Evolutionary conservation across 2,888 invertebrate genomes (phyloP).

Genomic region (Meteorus colon): DNA sequence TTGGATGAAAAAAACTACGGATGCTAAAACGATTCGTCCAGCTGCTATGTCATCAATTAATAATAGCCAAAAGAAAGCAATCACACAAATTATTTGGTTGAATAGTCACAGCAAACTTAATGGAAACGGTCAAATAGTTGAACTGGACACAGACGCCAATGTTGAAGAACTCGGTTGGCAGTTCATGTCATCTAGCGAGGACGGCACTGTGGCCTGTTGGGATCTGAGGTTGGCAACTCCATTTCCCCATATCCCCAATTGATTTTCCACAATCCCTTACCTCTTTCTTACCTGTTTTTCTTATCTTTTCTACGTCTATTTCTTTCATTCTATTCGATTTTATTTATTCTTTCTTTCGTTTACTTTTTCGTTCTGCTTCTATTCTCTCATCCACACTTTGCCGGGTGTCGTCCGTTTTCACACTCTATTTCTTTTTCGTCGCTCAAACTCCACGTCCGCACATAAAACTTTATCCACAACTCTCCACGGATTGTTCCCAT

Average conservation of each 20-base stretch:
- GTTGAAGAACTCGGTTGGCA: slow-evolving; percentile 75
- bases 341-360: slow-evolving; percentile 10
- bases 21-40: slow-evolving; percentile 76
- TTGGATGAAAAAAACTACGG: slow-evolving; percentile 81
- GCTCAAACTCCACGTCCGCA: slow-evolving; percentile 16
- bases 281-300: slow-evolving; percentile 10
- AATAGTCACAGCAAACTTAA: slow-evolving; percentile 78
- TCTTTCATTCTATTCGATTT: slow-evolving; percentile 32
- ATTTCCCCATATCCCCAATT: slow-evolving; percentile 39
- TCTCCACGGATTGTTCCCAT: slow-evolving; percentile 28
- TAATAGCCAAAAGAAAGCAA: slow-evolving; percentile 79
- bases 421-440: slow-evolving; percentile 34
- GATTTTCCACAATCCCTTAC: slow-evolving; percentile 27
- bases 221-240: slow-evolving; percentile 75
- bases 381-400: slow-evolving; percentile 15
- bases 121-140: slow-evolving; percentile 76
- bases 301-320: slow-evolving; percentile 24
- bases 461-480: slow-evolving; percentile 36
- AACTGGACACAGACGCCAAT: slow-evolving; percentile 65
- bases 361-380: neutral
- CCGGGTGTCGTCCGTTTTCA: neutral
- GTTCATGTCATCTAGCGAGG: slow-evolving; percentile 80
- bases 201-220: slow-evolving; percentile 83
- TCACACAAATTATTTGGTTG: slow-evolving; percentile 82
- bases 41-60: slow-evolving; percentile 79